Base-by-base conservation (phyloP, 2,797 vertebrate species). In the Ciconia nigra region DNA sequence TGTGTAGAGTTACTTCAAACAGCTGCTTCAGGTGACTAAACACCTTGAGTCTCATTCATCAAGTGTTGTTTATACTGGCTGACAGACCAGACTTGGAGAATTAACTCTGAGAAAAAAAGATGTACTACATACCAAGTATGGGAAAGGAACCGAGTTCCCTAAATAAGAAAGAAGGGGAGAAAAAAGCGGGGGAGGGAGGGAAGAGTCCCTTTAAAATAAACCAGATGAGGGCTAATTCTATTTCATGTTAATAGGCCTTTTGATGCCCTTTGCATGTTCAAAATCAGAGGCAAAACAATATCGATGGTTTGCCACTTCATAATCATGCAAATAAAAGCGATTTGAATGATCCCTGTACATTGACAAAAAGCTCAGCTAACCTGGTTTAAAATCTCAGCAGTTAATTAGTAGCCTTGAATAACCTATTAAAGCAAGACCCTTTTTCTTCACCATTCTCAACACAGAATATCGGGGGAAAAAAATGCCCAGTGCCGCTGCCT, bases 21-120 rank as follows among this genome's bases (percentile, higher is more conserved):
- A 98, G 98, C 97, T 98, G 98, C 99, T 99, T 99, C 99, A 99
- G 99, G 99, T 99, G 99, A 99, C 98, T 99, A 99, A 99, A 98
- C 99, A 99, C 99, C 99, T 99, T 99, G 98, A 98, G 98, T 98
- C 98, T 98, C 98, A 99, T 99, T 99, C 98, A 99, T 99, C 99
- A 99, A 98, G 98, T 91, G 98, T 98, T 99, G 99, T 99, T 99
- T 99, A 98, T 98, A 98, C 98, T 98, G 98, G 98, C 98, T 98
- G 98, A 98, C 98, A 98, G 97, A 97, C 97, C 98, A 97, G 97
- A 98, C 98, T 98, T 97, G 96, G 98, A 98, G 98, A 98, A 99
- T 98, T 98, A 98, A 99, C 98, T 99, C 98, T 92, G 97, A 96
- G 88, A 98, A 98, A 99, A 98, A 99, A 98, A 98, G 98, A 99